Base-by-base conservation (phyloP, 2,888 invertebrate genomes). In the Coleophora flavipennella region DNA sequence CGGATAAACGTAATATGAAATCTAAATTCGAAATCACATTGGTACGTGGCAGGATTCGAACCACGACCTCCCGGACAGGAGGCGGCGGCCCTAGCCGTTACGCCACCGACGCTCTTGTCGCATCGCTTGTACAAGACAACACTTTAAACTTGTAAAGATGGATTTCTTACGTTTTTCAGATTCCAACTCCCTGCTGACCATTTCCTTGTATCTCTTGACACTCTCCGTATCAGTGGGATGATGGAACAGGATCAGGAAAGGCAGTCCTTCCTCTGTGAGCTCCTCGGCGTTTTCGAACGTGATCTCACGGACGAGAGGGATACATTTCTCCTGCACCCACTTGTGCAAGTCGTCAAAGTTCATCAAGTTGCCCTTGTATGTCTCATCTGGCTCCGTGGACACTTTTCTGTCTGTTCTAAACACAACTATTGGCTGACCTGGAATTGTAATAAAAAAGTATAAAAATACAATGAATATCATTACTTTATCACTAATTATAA, bases 281-380 rank as follows among this genome's bases (percentile, higher is more conserved):
- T 99, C 99, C 79, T 99, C 99, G 1, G 99, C 99, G 86, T 99
- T 99, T 78, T 99, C 98, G 77, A 99, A 99, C 0, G 99, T 99
- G 44, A 99, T 99, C 78, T 99, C 99, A 39, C 99, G 88, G 0
- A 99, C 99, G 10, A 99, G 81, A 0, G 99, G 98, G 31, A 99
- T 94, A 71, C 99, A 99, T 64, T 95, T 95, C 51, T 96, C 93
- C 45, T 93, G 90, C 0, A 92, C 88, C 99, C 99, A 99, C 43
- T 89, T 87, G 58, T 92, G 90, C n/a, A 98, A 64, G 51, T 95
- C 93, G 58, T 97, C 96, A 57, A 92, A 94, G 62, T 87, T 91
- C 6, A 76, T 77, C 32, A 93, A 64, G 39, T 89, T 90, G 6
- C 94, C 94, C n/a, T 72, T 87, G 65, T 88, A 96, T 1, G 94